Evolutionary conservation across 2,888 invertebrate genomes (phyloP).

Genomic region (Tanytarsus gracilentus): DNA sequence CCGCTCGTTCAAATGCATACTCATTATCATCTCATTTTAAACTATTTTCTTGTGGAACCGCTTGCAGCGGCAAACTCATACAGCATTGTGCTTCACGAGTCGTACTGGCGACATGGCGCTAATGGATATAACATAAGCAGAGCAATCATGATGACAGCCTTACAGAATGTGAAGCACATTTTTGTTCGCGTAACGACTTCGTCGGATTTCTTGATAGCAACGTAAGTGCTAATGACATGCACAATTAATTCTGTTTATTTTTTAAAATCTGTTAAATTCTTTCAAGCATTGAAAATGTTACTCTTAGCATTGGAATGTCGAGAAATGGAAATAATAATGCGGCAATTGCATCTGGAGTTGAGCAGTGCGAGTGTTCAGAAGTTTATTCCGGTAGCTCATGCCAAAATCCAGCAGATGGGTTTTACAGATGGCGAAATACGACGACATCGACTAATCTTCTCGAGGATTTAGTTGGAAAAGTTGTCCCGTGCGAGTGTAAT

Average conservation of each 20-base stretch:
- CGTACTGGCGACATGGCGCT: conserved; percentile 55
- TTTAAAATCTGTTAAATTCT: conserved; percentile 30
- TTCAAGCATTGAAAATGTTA: conserved; percentile 61
- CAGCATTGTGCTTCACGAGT: conserved; percentile 61
- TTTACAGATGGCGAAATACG: conserved; percentile 60
- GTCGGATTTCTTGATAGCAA: conserved; percentile 50
- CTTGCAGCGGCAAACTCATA: conserved; percentile 35
- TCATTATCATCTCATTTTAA: conserved; percentile 60
- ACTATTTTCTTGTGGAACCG: conserved; percentile 53
- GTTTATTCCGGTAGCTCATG: conserved; percentile 82
- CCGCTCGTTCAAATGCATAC: conserved; percentile 78
- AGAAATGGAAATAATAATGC: conserved; percentile 56
- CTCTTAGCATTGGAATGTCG: conserved; percentile 71
- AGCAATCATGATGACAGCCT: conserved; percentile 79
- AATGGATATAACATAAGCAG: conserved; percentile 54
- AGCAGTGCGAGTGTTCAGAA: conserved; percentile 74
- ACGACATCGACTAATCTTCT: conserved; percentile 58
- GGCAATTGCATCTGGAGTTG: conserved; percentile 71
- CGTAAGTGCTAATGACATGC: conserved; percentile 41
- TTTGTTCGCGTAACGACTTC: conserved; percentile 64
- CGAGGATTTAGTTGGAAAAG: conserved; percentile 70
- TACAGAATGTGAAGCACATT: conserved; percentile 76
- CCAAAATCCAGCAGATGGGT: conserved; percentile 78
- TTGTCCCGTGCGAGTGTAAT: conserved; percentile 73
- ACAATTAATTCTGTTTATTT: background rate